Base-by-base conservation (phyloP, 1,140 invertebrate genomes). In the Neuroterus valhalla region DNA sequence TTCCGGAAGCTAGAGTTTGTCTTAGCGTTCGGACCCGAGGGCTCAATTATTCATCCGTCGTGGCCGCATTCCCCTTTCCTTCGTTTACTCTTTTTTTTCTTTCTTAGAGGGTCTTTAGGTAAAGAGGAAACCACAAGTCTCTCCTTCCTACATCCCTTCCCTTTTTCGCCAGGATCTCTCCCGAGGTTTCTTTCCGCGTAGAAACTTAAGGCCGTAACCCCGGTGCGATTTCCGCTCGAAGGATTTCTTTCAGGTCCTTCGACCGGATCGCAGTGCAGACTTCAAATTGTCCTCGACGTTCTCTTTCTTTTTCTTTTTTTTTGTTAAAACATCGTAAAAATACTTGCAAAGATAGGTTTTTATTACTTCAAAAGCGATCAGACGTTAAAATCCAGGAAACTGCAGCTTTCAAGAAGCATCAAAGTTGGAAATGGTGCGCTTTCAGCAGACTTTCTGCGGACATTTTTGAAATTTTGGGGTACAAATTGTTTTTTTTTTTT, bases 41-140 rank as follows among this genome's bases (percentile, higher is more conserved):
- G 72, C 76, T 81, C 78, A 81, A 83, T 83, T 83, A 83, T 80
- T 83, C 80, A 83, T 80, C 74, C 72, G 23, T 38, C 14, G 74
- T 76, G 71, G 43, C 73, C 48, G 52, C 66, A 26, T 68, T 52
- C 48, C 66, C 70, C 74, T 76, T 77, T 74, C 46, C 52, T 42
- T 66, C 70, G 70, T 72, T 78, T 80, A 73, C 76, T 62, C 43
- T 81, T 75, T 74, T 74, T 79, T 75, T 75, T 81, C 66, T 68
- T 43, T 14, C 66, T 71, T 67, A 21, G 38, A 48, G 70, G 74
- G 68, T 71, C 68, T 76, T 45, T 52, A 76, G 75, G 43, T 70
- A 71, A 43, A 67, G 31, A 74, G 72, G 46, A 81, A 80, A 80
- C 76, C 80, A 42, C 73, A 78, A 71, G 68, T 70, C 26, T 11